Evolutionary conservation across 2,113 vertebrate genomes (phyloP).

Genomic region (Zosterops lateralis): DNA sequence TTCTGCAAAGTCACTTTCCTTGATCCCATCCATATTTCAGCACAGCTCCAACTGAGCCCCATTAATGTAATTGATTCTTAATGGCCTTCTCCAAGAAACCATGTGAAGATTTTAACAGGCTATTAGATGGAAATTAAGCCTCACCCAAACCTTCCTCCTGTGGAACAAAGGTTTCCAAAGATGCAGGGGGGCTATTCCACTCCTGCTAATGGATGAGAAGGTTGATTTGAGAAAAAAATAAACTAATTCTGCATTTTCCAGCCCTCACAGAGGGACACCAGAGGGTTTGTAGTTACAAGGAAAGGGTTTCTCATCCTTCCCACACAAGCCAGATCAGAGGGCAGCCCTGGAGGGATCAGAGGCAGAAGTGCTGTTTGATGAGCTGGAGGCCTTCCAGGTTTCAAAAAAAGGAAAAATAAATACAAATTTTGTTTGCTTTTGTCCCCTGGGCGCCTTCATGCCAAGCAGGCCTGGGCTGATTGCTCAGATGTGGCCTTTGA

Average conservation of each 20-base stretch:
- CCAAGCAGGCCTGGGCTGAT: neutral
- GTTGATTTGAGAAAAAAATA: neutral
- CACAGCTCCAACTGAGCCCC: constrained; percentile 45
- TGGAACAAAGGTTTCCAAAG: neutral
- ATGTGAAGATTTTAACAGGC: constrained; percentile 52
- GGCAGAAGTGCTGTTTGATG: neutral
- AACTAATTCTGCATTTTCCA: neutral
- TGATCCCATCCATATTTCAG: constrained; percentile 31
- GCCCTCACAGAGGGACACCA: neutral
- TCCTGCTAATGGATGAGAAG: neutral
- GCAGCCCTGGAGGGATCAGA: neutral
- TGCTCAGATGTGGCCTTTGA: neutral
- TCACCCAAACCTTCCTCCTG: neutral
- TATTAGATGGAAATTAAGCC: constrained; percentile 45
- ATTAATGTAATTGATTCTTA: constrained; percentile 69
- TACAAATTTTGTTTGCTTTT: neutral
- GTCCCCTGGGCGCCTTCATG: neutral
- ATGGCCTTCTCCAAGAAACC: constrained; percentile 34
- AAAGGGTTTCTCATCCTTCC: neutral
- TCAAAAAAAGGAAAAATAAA: neutral
- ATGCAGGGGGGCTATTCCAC: neutral
- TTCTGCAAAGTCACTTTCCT: constrained; percentile 49
- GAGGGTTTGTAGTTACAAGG: neutral
- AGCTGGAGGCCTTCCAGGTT: neutral
- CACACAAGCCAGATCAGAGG: neutral